Evolutionary conservation across 2,888 invertebrate genomes (phyloP), one percentile per base, ranked within the genome.

Genomic region (Idaea biselata): DNA sequence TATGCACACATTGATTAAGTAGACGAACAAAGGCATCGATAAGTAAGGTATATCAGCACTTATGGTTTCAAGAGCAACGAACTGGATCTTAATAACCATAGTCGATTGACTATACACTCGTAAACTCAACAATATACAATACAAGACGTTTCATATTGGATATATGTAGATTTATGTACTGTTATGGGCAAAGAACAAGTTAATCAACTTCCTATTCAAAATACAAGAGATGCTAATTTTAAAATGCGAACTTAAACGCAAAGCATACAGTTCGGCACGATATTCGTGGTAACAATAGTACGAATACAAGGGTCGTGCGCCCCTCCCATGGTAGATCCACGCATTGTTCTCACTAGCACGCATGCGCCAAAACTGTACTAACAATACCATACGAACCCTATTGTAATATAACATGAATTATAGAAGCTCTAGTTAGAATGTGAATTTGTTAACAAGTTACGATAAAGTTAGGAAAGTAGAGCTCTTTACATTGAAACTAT

Each of bases 291-390:
- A 74, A 70, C 72, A 74, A 79, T 75, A 66, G 60, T 64, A 8
- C 63, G 72, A 76, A 80, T 79, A 64, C 79, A 80, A 78, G 85
- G 84, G 83, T 83, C 76, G 77, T 70, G 64, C 68, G 73, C 71
- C 79, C 80, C 76, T 76, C 77, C 78, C 76, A 66, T 63, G 66
- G 67, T 58, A 64, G 72, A 71, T 69, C 65, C 68, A 65, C 62
- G 67, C 70, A 82, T 84, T 86, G 86, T 83, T 81, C 73, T 68
- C 70, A 66, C 14, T 62, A 14, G 59, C 66, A 68, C 71, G 72
- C 77, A 73, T 78, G 79, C 78, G 80, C 75, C 69, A 73, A 76
- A 73, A 73, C 60, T 70, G 67, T 68, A 68, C 69, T 76, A 76
- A 81, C 76, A 81, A 79, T 76, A 71, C 69, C 71, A 75, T 74